These are phyloP conservation scores for Poeciliopsis prolifica DNA, from an alignment of 2,113 vertebrate species.

Conservation along the genomic window DNA sequence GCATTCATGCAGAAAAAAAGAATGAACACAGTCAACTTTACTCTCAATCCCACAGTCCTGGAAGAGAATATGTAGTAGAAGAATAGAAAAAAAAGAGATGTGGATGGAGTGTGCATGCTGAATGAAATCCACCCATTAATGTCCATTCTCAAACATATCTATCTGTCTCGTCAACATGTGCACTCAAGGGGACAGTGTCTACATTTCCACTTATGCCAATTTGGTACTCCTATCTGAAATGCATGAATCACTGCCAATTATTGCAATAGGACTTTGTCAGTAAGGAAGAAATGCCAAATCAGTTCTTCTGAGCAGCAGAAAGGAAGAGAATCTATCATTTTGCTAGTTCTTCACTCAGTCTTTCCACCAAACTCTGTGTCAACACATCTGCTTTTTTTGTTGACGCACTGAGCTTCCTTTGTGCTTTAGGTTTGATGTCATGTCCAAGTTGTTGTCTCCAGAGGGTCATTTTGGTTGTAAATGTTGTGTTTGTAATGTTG, in stretches of 20 bases:
- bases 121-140: constrained; percentile 71
- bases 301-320: constrained; percentile 8
- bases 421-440: background rate
- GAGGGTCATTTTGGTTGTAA: background rate
- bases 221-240: constrained; percentile 59
- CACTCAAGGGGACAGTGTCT: constrained; percentile 58
- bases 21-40: constrained; percentile 36
- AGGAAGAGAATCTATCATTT: background rate
- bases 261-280: constrained; percentile 51
- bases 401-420: background rate
- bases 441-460: background rate
- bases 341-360: background rate
- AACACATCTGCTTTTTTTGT: background rate
- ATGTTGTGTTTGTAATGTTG: background rate
- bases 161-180: constrained; percentile 67
- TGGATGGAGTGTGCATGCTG: constrained; percentile 46
- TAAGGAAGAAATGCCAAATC: constrained; percentile 14
- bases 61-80: constrained; percentile 14
- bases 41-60: constrained; percentile 7
- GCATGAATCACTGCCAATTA: constrained; percentile 69
- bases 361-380: background rate
- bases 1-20: constrained; percentile 42
- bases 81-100: constrained; percentile 30
- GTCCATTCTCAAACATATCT: constrained; percentile 61
- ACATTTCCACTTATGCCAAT: constrained; percentile 72